Base-by-base conservation (phyloP, 2,113 vertebrate species). In the Pimephales promelas region DNA sequence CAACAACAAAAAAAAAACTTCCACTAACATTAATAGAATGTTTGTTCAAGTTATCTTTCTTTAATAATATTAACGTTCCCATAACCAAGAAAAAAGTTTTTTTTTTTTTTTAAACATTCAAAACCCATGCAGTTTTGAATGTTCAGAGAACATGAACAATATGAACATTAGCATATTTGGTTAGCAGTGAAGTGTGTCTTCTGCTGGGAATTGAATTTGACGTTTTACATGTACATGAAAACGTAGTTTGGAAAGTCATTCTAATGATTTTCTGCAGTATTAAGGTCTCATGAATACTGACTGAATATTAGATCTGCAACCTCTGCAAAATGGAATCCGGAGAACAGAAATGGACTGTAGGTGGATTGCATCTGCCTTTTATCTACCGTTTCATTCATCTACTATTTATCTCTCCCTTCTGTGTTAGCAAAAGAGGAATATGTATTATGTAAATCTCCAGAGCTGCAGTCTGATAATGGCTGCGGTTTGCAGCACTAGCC, bases 391-490 rank as follows among this genome's bases (percentile, higher is more conserved):
- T 49, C 26, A 79, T 66, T 79, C 26, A 49, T 79, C 59, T 64
- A 22, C 14, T 49, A 31, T 66, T 64, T 79, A 31, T 79, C 24
- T 47, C 77, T 45, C n/a, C n/a, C 18, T 40, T 47, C 24, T 64
- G 40, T 64, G 16, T 64, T 79, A 79, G 40, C 43, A 66, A 79
- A 66, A 52, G 24, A 79, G 77, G 59, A 10, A 40, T 40, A 40
- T 66, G 62, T 47, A 57, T 79, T 79, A 79, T 79, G 59, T 79
- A 79, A 79, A 79, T 66, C 77, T 79, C 59, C 43, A 22, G 59
- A 22, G 43, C 59, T 79, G 77, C 40, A 22, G 74, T 64, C n/a
- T 66, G 77, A 79, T 49, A 64, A 79, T 79, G 77, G 43, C 14
- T 47, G 14, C 40, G 1, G 20, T 28, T 26, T 43, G 75, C 54